Evolutionary conservation across 2,797 vertebrate species (phyloP).

Genomic region (Aphelocoma californica): DNA sequence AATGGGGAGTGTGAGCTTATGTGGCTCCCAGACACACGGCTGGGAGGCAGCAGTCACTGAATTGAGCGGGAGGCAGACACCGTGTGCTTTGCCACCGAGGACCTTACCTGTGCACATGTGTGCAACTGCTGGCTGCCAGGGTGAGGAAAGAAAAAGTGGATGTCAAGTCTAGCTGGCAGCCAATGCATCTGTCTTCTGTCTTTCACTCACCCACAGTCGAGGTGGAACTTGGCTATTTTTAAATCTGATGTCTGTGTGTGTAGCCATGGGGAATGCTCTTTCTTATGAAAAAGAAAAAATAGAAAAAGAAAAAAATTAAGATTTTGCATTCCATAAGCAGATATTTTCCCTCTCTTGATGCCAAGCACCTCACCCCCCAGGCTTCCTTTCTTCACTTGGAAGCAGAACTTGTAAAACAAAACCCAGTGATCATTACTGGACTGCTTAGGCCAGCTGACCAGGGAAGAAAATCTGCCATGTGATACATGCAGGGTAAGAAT

Average conservation of each 20-base stretch:
- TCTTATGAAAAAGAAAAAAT: not conserved
- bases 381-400: not conserved
- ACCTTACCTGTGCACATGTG: conserved; percentile 16
- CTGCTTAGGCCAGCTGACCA: not conserved
- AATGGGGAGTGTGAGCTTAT: not conserved
- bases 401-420: not conserved
- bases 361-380: not conserved
- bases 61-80: not conserved
- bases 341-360: not conserved
- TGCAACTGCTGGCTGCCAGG: conserved; percentile 21
- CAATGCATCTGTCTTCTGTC: conserved; percentile 65
- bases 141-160: conserved; percentile 50
- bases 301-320: not conserved
- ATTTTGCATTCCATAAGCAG: not conserved
- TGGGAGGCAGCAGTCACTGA: not conserved
- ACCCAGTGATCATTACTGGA: not conserved
- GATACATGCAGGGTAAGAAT: not conserved
- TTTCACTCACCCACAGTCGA: conserved; percentile 54
- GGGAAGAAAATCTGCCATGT: not conserved
- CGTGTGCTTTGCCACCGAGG: not conserved
- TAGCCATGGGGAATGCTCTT: conserved; percentile 49
- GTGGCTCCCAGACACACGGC: not conserved
- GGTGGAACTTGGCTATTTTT: conserved; percentile 62
- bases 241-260: conserved; percentile 37
- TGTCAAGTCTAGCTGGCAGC: conserved; percentile 58